Evolutionary conservation across 2,888 invertebrate genomes (phyloP).

Genomic region (Gordius sp.): DNA sequence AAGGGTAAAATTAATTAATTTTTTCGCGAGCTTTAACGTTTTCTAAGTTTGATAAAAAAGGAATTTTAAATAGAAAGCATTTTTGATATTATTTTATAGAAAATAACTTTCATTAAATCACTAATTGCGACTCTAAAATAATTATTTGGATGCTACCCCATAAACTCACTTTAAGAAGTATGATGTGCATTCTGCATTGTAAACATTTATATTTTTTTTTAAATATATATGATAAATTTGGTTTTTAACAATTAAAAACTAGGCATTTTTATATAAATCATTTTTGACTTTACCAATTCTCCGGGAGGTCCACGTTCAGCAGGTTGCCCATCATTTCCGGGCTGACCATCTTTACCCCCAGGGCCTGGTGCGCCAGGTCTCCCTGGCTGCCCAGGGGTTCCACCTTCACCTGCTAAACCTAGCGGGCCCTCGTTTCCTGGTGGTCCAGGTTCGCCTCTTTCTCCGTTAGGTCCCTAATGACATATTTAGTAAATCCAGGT

Average conservation of each 20-base stretch:
- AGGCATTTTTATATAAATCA: neutral
- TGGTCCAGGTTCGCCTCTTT: conserved; percentile 13
- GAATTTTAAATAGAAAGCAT: neutral
- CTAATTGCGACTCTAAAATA: neutral
- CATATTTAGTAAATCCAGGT: no score
- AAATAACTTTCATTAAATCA: neutral
- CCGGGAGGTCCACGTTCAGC: neutral
- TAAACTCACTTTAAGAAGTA: neutral
- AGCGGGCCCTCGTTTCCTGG: neutral
- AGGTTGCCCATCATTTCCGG: conserved; percentile 1
- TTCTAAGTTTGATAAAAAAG: neutral
- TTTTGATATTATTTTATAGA: no score
- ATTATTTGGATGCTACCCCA: no score
- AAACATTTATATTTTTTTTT: no score
- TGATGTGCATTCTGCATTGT: no score
- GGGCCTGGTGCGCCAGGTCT: neutral
- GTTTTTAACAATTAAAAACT: neutral
- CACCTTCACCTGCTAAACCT: neutral
- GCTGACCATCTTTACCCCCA: neutral
- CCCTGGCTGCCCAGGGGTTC: neutral
- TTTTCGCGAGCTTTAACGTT: neutral
- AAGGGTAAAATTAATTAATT: neutral
- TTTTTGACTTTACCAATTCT: conserved; percentile 7
- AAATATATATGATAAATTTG: neutral
- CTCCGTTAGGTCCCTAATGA: conserved; percentile 6